Evolutionary conservation across 2,797 vertebrate genomes (phyloP).

Genomic region (Morelia viridis): DNA sequence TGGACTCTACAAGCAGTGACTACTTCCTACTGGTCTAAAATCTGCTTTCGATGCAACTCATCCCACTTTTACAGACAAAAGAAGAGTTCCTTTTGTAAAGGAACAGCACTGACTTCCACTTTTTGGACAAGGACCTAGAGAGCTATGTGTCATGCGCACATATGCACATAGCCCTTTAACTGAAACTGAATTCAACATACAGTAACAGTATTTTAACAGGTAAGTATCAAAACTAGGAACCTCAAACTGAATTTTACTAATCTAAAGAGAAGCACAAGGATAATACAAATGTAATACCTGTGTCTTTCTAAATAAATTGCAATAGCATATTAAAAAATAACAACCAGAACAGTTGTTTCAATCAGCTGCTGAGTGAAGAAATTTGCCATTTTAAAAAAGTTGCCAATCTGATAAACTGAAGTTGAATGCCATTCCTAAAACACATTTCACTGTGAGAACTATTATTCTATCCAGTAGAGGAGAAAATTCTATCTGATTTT

Average conservation of each 20-base stretch:
- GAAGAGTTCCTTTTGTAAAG: not conserved
- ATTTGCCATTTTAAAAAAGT: not conserved
- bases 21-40: too few relatives aligned
- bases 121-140: too few relatives aligned
- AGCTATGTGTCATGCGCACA: too few relatives aligned
- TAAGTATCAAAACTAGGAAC: not conserved
- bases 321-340: not conserved
- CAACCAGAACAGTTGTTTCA: not conserved
- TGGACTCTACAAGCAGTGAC: too few relatives aligned
- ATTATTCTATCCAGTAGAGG: not conserved
- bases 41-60: too few relatives aligned
- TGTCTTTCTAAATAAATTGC: accelerated
- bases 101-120: too few relatives aligned
- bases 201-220: not conserved
- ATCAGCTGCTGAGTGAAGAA: not conserved
- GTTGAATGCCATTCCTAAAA: not conserved
- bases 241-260: not conserved
- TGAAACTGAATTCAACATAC: not conserved
- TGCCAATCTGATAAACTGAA: not conserved
- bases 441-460: not conserved
- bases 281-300: not conserved
- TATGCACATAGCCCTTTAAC: not conserved
- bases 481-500: accelerated
- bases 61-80: too few relatives aligned
- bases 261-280: not conserved